Conservation (phyloP, 2,888 invertebrate genomes). For the Caenorhabditis sp. region DNA sequence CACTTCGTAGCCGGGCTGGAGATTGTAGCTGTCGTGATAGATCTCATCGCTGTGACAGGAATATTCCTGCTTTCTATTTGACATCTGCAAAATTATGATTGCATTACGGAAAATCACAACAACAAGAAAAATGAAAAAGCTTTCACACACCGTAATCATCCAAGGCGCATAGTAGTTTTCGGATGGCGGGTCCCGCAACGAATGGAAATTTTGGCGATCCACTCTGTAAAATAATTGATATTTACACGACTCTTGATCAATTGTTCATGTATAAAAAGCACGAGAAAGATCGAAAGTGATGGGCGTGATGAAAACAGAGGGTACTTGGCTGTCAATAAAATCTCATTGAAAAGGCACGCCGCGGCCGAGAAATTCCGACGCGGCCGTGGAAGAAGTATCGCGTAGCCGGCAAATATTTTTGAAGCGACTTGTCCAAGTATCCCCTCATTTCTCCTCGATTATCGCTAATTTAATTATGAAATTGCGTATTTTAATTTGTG, state of each 20-base stretch:
- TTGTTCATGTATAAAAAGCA: neutral
- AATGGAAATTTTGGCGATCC: neutral
- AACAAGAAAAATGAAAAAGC: neutral
- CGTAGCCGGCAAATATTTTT: too few species aligned
- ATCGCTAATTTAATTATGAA: too few species aligned
- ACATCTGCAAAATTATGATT: constrained; percentile 19
- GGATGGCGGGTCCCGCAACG: constrained; percentile 2
- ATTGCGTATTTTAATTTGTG: too few species aligned
- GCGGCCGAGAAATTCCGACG: constrained; percentile 11
- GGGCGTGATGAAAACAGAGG: constrained; percentile 6
- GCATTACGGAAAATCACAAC: neutral
- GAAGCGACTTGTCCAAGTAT: neutral
- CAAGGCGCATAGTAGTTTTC: constrained; percentile 28
- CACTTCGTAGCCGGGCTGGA: constrained; percentile 5
- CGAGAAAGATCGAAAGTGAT: neutral
- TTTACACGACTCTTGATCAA: neutral
- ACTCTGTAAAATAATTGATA: neutral
- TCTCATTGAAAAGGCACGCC: neutral
- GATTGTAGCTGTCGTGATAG: constrained; percentile 22
- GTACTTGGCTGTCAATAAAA: constrained; percentile 32
- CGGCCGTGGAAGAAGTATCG: constrained; percentile 17
- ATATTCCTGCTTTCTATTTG: constrained; percentile 31
- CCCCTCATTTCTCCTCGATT: neutral
- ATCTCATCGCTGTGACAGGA: constrained; percentile 7
- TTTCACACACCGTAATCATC: constrained; percentile 43